Base-by-base conservation (phyloP, 2,797 vertebrate genomes). In the Urosaurus nigricauda region DNA sequence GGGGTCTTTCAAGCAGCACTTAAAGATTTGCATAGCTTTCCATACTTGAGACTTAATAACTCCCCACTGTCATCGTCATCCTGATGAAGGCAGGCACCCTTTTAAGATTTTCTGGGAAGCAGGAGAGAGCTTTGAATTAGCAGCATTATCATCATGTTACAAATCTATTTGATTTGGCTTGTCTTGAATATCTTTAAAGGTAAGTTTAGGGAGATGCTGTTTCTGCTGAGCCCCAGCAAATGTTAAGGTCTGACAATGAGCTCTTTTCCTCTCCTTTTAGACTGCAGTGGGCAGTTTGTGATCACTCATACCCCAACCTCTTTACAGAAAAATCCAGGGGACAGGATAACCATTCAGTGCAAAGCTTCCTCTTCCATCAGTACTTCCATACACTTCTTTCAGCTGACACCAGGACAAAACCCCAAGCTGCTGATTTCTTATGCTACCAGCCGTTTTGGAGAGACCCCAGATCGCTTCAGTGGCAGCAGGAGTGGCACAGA, bases 281-380 rank as follows among this genome's bases (percentile, higher is more conserved):
- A 24, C 29, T 91, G 65, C 47, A 68, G 74, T 32, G 78, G 84
- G 58, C n/a, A 88, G 35, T 84, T 88, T 60, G 53, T 35, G 13
- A 11, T 92, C 53, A 77, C 85, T 77, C 88, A 88, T 65, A 79
- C 73, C 9, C 86, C 89, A 12, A 58, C 80, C 12, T 14, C 37
- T 12, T 5, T 86, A 16, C 37, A 74, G 14, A 79, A 12, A 4
- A n/a, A 37, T 58, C 51, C 84, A 53, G 89, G 89, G 80, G 79
- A 89, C 21, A 90, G 2, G 12, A 79, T 83, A 51, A 93, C 86
- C 37, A 68, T 92, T 5, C 26, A n/a, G 11, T 90, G 68, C 63
- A 77, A 60, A 47, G 47, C 86, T 70, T 71, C 65, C 37, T 21
- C 63, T 5, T 43, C 24, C 3, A 1, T n/a, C 1, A 4, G 0